Conservation (phyloP, 2,888 invertebrate genomes). For the Eupithecia inturbata region DNA sequence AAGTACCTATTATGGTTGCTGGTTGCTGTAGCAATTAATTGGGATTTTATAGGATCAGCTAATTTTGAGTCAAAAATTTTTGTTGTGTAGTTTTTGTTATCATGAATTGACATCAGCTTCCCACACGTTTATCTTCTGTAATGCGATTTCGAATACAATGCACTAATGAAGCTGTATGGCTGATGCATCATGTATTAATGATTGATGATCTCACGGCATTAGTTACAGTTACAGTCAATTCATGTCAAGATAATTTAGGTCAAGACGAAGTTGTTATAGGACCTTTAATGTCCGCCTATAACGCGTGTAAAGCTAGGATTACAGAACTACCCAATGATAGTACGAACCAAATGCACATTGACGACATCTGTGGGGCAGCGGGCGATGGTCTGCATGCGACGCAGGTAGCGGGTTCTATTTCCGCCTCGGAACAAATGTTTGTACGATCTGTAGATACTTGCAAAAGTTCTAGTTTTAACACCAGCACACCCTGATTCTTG, state of each 20-base stretch:
- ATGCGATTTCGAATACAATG: conserved; percentile 20
- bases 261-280: conserved; percentile 29
- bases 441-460: no score
- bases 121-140: conserved; percentile 13
- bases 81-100: no score
- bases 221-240: conserved; percentile 24
- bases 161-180: conserved; percentile 21
- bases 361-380: no score
- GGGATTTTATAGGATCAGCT: neutral
- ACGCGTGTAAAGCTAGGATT: neutral
- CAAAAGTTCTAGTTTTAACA: no score
- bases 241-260: conserved; percentile 26
- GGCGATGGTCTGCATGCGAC: no score
- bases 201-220: conserved; percentile 16
- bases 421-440: no score
- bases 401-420: no score
- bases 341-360: neutral
- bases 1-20: neutral
- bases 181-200: conserved; percentile 10
- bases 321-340: neutral
- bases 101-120: conserved; percentile 1
- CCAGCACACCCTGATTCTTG: no score
- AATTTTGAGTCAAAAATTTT: neutral
- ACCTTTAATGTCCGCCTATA: neutral
- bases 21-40: no score